phyloP scores from a whole-genome alignment of 2,797 vertebrate species.

The Micropoecilia bifurca region DNA sequence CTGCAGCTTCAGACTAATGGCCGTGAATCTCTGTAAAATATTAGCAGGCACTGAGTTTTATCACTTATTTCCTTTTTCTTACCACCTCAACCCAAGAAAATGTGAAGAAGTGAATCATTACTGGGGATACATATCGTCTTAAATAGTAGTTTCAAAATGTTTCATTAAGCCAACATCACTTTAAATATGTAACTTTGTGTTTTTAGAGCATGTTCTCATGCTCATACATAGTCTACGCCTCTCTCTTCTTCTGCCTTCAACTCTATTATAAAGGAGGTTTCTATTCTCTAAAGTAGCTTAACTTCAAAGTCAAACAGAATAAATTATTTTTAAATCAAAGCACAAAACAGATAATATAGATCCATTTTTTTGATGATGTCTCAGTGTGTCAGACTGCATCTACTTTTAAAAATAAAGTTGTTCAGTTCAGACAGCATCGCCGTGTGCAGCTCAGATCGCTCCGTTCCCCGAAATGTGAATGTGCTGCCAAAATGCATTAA shows the following conservation, averaged over 20 bases:
- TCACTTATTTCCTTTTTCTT: background rate
- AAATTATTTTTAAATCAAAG: background rate
- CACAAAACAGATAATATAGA: background rate
- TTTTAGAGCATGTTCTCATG: background rate
- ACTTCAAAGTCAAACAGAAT: background rate
- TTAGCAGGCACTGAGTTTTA: background rate
- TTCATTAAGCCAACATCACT: background rate
- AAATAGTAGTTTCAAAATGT: background rate
- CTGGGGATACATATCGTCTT: background rate
- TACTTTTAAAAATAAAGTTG: background rate
- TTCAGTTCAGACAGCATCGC: background rate
- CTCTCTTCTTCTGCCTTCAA: background rate
- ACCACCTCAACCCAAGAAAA: background rate
- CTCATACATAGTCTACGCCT: background rate
- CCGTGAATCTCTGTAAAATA: background rate
- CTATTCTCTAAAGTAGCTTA: background rate
- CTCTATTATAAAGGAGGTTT: background rate
- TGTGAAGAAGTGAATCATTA: background rate
- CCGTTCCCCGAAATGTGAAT: slow-evolving; percentile 11
- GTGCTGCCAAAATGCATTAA: slow-evolving; percentile 24
- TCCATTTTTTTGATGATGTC: background rate
- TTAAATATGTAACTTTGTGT: background rate
- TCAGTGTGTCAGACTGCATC: background rate
- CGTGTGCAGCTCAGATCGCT: background rate
- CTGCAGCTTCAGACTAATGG: background rate